Evolutionary conservation across 30 jellyfish, hydroid and myxozoan species (phyloP).

Genomic region (Aurelia aurita): DNA sequence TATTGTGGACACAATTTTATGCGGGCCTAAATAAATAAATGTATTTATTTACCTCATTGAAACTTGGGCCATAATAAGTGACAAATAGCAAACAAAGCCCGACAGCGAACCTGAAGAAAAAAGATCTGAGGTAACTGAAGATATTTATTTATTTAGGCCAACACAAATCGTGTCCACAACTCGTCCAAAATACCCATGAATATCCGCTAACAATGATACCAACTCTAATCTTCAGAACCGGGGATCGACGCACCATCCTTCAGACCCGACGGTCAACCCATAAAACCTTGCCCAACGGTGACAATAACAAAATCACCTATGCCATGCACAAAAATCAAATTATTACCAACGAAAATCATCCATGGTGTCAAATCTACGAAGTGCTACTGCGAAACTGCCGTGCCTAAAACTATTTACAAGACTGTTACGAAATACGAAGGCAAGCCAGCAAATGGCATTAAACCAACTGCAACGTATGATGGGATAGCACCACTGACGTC

Average conservation of each 20-base stretch:
- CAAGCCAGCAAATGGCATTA: constrained; percentile 8
- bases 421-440: constrained; percentile 40
- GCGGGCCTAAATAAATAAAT: no score
- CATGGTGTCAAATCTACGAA: constrained; percentile 27
- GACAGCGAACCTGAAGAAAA: no score
- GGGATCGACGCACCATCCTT: background rate
- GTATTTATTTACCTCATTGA: no score
- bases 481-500: constrained; percentile 2
- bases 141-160: no score
- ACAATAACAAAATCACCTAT: constrained; percentile 49
- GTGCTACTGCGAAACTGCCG: constrained; percentile 24
- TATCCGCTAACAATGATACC: no score
- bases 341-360: constrained; percentile 29
- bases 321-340: constrained; percentile 32
- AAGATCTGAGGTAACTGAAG: no score
- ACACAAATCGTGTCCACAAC: no score
- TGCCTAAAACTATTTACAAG: constrained; percentile 24
- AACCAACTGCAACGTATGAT: constrained; percentile 32
- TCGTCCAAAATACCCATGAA: no score
- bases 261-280: background rate
- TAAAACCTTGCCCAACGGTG: constrained; percentile 44
- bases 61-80: no score
- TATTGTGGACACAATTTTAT: no score
- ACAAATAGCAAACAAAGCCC: no score
- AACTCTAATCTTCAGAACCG: no score